These are phyloP conservation scores for Drosophila suzukii DNA, from an alignment of 1,140 invertebrate species.

Conservation along the genomic window DNA sequence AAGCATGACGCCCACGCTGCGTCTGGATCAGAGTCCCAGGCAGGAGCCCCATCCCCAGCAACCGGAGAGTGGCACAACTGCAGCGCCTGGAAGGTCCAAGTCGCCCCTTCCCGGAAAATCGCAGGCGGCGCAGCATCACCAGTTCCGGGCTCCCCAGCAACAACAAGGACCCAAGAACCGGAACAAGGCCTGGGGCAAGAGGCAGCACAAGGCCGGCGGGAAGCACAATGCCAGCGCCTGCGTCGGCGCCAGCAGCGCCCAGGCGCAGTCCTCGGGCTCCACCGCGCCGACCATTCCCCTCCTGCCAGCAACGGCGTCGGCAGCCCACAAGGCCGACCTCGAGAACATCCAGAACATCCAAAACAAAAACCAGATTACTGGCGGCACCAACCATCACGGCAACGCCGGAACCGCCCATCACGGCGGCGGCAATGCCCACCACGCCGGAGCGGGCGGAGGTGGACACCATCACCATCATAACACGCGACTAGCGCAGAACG, in stretches of 20 bases:
- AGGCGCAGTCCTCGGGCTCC: constrained; percentile 21
- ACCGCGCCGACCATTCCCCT: constrained; percentile 29
- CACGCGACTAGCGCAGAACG: constrained; percentile 62
- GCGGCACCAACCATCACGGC: constrained; percentile 33
- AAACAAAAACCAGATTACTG: constrained; percentile 77
- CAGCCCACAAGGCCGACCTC: constrained; percentile 77
- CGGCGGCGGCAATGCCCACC: constrained; percentile 45
- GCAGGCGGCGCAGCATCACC: constrained; percentile 62
- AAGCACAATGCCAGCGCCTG: constrained; percentile 52
- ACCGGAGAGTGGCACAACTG: constrained; percentile 25
- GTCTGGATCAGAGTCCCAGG: constrained; percentile 49
- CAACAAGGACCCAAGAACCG: constrained; percentile 62
- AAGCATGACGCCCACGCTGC: constrained; percentile 69
- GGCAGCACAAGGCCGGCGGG: constrained; percentile 67
- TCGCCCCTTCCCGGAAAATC: constrained; percentile 56
- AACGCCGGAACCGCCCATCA: constrained; percentile 18
- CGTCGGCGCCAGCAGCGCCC: constrained; percentile 30
- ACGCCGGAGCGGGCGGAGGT: constrained; percentile 26
- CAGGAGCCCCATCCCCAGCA: constrained; percentile 42
- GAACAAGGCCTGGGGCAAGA: constrained; percentile 77
- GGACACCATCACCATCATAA: constrained; percentile 68
- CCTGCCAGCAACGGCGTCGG: constrained; percentile 27
- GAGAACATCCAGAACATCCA: constrained; percentile 83
- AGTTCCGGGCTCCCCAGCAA: constrained; percentile 80
- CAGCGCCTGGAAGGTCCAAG: constrained; percentile 37